These are phyloP conservation scores for Morone chrysops DNA, from an alignment of 2,113 vertebrate species.

Conservation along the genomic window DNA sequence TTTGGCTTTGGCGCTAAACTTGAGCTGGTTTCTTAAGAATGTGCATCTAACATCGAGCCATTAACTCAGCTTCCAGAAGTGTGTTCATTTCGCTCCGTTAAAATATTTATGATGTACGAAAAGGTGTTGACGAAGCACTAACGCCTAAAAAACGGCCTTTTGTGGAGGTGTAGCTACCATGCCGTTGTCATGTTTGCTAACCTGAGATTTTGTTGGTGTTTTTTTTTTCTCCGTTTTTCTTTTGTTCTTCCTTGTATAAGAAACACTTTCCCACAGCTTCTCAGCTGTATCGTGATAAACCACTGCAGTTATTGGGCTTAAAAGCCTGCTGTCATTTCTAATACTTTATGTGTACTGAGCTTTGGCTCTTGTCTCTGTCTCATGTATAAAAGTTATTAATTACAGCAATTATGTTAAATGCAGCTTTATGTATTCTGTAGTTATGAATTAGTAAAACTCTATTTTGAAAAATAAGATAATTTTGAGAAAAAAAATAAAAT, in stretches of 20 bases:
- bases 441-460: conserved; percentile 72
- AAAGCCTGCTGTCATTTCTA: conserved; percentile 31
- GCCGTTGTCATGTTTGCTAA: neutral
- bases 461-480: conserved; percentile 74
- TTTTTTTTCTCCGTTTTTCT: neutral
- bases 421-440: conserved; percentile 69
- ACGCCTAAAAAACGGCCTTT: conserved; percentile 5
- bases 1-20: conserved; percentile 25
- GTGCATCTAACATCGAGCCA: neutral
- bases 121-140: neutral
- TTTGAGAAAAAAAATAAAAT: conserved; percentile 61
- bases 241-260: neutral
- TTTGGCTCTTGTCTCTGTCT: conserved; percentile 41
- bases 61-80: neutral
- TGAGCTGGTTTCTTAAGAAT: conserved; percentile 36
- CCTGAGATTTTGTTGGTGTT: neutral
- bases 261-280: conserved; percentile 9
- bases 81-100: conserved; percentile 3
- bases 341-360: conserved; percentile 37
- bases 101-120: neutral
- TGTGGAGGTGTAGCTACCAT: conserved; percentile 11
- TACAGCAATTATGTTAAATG: conserved; percentile 48
- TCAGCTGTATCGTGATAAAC: conserved; percentile 27
- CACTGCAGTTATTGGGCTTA: conserved; percentile 20
- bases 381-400: conserved; percentile 51